A percentile compares a stretch with the other conserved stretches of the same genome.
phyloP scores from a whole-genome alignment of 2,888 invertebrate genomes.

The Entomobrya proxima region DNA sequence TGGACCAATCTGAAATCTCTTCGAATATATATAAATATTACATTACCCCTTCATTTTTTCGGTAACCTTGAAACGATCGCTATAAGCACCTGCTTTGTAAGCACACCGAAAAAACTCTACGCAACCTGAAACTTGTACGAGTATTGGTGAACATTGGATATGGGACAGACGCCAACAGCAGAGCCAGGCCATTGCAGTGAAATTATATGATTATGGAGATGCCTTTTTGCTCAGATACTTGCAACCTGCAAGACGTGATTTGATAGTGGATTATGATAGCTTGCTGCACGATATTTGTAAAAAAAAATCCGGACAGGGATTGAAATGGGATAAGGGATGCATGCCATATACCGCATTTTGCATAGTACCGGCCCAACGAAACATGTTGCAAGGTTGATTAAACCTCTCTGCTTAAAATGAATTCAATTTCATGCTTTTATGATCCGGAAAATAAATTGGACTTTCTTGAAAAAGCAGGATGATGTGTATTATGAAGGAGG shows the following conservation, averaged over 20 bases:
- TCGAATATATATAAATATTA: too few relatives aligned
- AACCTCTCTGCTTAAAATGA: slow-evolving; percentile 59
- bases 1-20: too few relatives aligned
- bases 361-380: not conserved
- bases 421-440: slow-evolving; percentile 65
- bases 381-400: slow-evolving; percentile 59
- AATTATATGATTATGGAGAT: slow-evolving; percentile 5
- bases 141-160: too few relatives aligned
- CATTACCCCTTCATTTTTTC: too few relatives aligned
- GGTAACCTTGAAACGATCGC: too few relatives aligned
- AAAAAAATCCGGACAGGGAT: too few relatives aligned
- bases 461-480: slow-evolving; percentile 47
- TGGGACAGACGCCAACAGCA: not conserved
- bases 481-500: slow-evolving; percentile 78
- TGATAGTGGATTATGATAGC: not conserved
- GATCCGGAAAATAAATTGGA: slow-evolving; percentile 67
- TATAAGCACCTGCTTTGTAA: too few relatives aligned
- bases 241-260: not conserved
- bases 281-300: not conserved
- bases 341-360: not conserved
- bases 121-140: too few relatives aligned
- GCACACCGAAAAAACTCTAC: too few relatives aligned
- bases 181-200: not conserved
- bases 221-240: not conserved
- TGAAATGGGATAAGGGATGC: not conserved